Percentiles rank a stretch among this genome's conserved stretches.
phyloP scores from a whole-genome alignment of 2,888 invertebrate species.

The Netelia virgata region DNA sequence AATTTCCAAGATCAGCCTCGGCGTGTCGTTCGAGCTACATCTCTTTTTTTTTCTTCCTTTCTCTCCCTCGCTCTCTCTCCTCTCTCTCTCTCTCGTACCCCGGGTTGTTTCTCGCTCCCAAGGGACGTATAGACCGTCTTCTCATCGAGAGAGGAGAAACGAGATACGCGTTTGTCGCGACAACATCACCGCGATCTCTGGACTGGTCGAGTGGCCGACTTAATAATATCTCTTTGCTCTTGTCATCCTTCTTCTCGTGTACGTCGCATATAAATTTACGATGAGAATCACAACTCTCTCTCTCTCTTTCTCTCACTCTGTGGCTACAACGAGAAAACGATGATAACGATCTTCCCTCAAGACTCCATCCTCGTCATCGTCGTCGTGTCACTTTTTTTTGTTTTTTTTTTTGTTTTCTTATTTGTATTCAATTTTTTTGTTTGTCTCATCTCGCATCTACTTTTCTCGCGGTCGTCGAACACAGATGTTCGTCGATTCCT shows the following conservation, averaged over 20 bases:
- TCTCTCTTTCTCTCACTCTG: background rate
- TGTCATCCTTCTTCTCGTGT: slow-evolving; percentile 22
- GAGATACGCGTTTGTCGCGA: slow-evolving; percentile 23
- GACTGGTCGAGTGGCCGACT: slow-evolving; percentile 3
- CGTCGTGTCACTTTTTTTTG: slow-evolving; percentile 16
- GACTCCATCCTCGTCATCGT: slow-evolving; percentile 27
- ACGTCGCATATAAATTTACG: slow-evolving; percentile 49
- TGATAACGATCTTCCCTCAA: slow-evolving; percentile 39
- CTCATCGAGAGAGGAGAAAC: background rate
- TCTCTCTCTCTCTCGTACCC: background rate
- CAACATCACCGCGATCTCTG: slow-evolving; percentile 1
- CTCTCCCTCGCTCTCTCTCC: background rate
- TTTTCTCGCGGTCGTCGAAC: slow-evolving; percentile 1
- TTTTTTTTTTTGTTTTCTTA: no score
- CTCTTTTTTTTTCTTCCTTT: background rate
- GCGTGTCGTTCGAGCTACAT: slow-evolving; percentile 25
- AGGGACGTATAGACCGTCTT: slow-evolving; percentile 17
- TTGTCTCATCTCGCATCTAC: background rate
- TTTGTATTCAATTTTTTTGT: background rate
- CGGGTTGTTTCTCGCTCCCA: slow-evolving; percentile 29
- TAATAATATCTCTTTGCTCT: slow-evolving; percentile 14
- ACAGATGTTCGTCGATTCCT: slow-evolving; percentile 40
- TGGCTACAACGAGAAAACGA: slow-evolving; percentile 6
- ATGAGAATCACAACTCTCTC: slow-evolving; percentile 34
- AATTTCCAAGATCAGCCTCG: slow-evolving; percentile 29